These are phyloP conservation scores for Megaleporinus macrocephalus DNA, from an alignment of 2,113 vertebrate species.

Conservation along the genomic window DNA sequence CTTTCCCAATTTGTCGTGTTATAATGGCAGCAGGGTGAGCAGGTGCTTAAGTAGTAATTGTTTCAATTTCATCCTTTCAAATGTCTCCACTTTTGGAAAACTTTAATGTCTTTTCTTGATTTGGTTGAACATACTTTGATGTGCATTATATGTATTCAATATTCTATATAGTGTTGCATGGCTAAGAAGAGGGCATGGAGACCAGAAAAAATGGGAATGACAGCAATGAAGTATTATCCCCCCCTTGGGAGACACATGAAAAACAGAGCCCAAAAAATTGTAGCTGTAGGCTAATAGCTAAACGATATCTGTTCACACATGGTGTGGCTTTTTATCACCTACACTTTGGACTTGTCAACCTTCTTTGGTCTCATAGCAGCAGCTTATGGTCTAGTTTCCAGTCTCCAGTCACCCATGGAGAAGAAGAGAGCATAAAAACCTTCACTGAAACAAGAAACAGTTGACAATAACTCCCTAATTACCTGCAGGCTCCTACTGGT, in stretches of 20 bases:
- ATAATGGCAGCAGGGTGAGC: not conserved
- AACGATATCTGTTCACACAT: not conserved
- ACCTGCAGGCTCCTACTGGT: not conserved
- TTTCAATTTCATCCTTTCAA: not conserved
- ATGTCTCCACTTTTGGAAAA: not conserved
- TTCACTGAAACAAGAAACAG: not conserved
- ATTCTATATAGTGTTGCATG: not conserved
- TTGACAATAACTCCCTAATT: not conserved
- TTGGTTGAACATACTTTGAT: not conserved
- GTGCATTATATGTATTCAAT: not conserved
- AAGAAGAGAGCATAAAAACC: not conserved
- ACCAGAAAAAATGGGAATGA: not conserved
- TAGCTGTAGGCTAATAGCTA: not conserved
- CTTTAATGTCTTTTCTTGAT: not conserved
- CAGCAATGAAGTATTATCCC: not conserved
- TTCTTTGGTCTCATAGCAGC: not conserved
- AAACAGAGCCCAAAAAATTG: constrained; percentile 13
- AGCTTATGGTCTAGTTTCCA: not conserved
- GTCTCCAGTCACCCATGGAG: not conserved
- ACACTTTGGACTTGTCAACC: not conserved
- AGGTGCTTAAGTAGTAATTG: not conserved
- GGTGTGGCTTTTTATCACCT: constrained; percentile 6
- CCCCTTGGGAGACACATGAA: constrained; percentile 1
- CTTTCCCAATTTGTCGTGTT: not conserved
- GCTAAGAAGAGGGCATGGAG: not conserved